Percentiles rank a stretch among this genome's conserved stretches.
Conservation (phyloP, 30 jellyfish, hydroid and myxozoan genomes). For the Pelagia noctiluca region DNA sequence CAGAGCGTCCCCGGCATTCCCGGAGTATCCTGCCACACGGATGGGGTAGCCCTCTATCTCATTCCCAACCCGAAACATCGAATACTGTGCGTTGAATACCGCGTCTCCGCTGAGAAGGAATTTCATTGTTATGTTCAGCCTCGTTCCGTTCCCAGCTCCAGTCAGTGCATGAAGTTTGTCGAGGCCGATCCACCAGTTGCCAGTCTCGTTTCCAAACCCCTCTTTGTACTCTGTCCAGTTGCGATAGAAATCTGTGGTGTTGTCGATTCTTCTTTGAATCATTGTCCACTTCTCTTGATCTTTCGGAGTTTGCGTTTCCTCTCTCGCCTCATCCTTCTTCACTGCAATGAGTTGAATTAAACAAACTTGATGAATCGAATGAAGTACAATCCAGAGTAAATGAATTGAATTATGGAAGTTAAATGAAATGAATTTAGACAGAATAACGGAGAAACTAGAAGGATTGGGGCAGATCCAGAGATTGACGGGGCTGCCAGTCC, state of each 20-base stretch:
- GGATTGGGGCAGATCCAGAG: too few species aligned
- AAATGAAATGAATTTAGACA: too few species aligned
- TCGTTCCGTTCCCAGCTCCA: constrained; percentile 14
- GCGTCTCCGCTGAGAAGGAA: background rate
- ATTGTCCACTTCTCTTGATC: background rate
- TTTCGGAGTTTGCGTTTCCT: too few species aligned
- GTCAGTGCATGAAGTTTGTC: constrained; percentile 4
- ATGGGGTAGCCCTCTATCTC: constrained; percentile 15
- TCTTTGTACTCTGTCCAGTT: constrained; percentile 15
- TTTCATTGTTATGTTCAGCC: background rate
- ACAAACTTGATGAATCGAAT: too few species aligned
- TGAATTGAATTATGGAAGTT: too few species aligned
- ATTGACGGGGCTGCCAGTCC: too few species aligned
- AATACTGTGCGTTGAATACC: constrained; percentile 1
- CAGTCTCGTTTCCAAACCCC: constrained; percentile 14
- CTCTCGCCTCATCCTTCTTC: too few species aligned
- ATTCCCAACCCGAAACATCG: background rate
- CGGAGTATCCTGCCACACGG: background rate
- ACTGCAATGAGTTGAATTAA: too few species aligned
- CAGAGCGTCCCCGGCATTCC: constrained; percentile 8
- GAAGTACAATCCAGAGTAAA: too few species aligned
- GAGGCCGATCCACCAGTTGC: constrained; percentile 16
- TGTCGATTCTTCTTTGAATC: background rate
- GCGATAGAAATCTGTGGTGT: background rate
- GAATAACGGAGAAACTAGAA: too few species aligned